These are phyloP conservation scores for Acronicta leporina DNA, from an alignment of 2,888 invertebrate genomes.

Conservation along the genomic window DNA sequence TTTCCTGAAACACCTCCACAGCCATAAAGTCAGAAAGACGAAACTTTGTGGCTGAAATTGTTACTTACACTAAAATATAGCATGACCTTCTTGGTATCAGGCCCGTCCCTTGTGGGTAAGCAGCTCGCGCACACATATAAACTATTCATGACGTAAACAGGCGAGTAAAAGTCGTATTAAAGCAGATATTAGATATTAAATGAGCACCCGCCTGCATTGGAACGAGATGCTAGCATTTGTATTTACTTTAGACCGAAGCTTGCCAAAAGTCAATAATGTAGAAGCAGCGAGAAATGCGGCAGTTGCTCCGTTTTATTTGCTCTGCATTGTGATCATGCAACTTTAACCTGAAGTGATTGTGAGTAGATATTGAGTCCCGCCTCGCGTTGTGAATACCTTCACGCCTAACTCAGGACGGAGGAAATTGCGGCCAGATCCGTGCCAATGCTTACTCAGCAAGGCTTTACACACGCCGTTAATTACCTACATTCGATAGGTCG, in stretches of 20 bases:
- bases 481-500: slow-evolving; percentile 13
- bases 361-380: slow-evolving; percentile 75
- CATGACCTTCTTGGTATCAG: slow-evolving; percentile 30
- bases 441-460: slow-evolving; percentile 81
- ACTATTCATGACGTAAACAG: slow-evolving; percentile 59
- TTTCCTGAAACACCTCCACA: slow-evolving; percentile 40
- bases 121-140: slow-evolving; percentile 47
- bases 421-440: slow-evolving; percentile 80
- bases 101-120: slow-evolving; percentile 41
- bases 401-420: slow-evolving; percentile 59
- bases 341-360: slow-evolving; percentile 81
- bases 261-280: slow-evolving; percentile 73
- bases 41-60: slow-evolving; percentile 51
- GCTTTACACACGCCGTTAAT: slow-evolving; percentile 47
- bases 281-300: slow-evolving; percentile 69
- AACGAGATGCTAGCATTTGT: slow-evolving; percentile 49
- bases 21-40: slow-evolving; percentile 49
- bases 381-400: slow-evolving; percentile 65
- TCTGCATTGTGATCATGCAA: slow-evolving; percentile 83
- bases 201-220: slow-evolving; percentile 53
- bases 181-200: slow-evolving; percentile 55
- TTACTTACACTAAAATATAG: slow-evolving; percentile 55
- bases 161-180: slow-evolving; percentile 55
- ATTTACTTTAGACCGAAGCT: slow-evolving; percentile 62
- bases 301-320: slow-evolving; percentile 73